These are phyloP conservation scores for Epinephelus lanceolatus DNA, from an alignment of 2,113 vertebrate genomes.

Conservation along the genomic window DNA sequence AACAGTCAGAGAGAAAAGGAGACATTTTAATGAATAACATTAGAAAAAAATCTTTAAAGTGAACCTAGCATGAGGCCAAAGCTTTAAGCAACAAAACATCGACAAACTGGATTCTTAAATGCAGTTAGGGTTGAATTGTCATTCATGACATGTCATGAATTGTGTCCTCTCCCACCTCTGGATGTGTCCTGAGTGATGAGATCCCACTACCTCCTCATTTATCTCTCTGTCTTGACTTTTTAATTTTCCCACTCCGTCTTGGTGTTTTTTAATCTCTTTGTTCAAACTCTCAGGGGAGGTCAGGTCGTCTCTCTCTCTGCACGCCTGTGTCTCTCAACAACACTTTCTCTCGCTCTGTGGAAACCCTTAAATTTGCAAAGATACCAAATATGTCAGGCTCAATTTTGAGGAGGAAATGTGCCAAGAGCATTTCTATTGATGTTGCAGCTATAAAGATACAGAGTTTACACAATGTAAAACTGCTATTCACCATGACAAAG, in stretches of 20 bases:
- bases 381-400: not conserved
- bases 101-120: not conserved
- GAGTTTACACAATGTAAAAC: not conserved
- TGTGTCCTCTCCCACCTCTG: not conserved
- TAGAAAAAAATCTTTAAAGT: not conserved
- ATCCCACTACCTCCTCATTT: not conserved
- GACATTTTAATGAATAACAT: not conserved
- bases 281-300: constrained; percentile 13
- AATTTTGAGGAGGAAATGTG: not conserved
- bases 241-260: constrained; percentile 1
- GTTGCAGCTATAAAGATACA: not conserved
- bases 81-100: not conserved
- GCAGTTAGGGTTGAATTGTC: not conserved
- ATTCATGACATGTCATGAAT: not conserved
- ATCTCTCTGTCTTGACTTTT: not conserved
- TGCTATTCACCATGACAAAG: not conserved
- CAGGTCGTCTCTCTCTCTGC: not conserved
- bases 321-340: not conserved
- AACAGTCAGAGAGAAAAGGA: not conserved
- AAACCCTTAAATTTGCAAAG: not conserved
- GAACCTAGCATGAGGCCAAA: not conserved
- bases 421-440: not conserved
- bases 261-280: constrained; percentile 26
- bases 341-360: not conserved
- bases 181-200: constrained; percentile 10